Base-by-base conservation (phyloP, 2,797 vertebrate species). In the Novumbra hubbsi region DNA sequence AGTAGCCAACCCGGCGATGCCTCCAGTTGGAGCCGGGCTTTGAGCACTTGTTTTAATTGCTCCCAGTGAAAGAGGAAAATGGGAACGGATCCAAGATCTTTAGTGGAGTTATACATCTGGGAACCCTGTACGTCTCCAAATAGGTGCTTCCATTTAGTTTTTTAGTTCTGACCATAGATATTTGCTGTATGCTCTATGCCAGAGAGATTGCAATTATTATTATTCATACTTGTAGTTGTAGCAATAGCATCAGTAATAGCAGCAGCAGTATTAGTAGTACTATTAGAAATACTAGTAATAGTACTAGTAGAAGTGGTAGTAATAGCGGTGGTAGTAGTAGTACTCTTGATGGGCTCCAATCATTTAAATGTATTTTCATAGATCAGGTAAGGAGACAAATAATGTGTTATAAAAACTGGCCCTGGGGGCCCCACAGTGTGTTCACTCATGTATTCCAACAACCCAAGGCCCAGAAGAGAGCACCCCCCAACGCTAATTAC, bases 21-120 rank as follows among this genome's bases (percentile, higher is more conserved):
- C 88, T 92, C 88, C 86, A 87, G 81, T 90, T 81, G 88, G 86
- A 86, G 74, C n/a, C 16, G 32, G 75, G 80, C 82, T 90, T 85
- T 84, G 70, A 90, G 83, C 84, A 60, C 55, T 60, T 60, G 55
- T 60, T 90, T 89, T 91, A 93, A 92, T 93, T 92, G 88, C 85
- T 92, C 90, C 89, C 91, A 88, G 82, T 90, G 88, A 92, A 90
- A 90, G 84, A 82, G 76, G 81, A 84, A 79, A 86, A 83, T 84
- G 21, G 41, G 81, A 86, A 84, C 83, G 21, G 41, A 64, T 64
- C 62, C 30, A 28, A 64, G 62, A 14, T 28, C 16, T 9, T 28
- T 64, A 30, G 21, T 24, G 12, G 21, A 9, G 7, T 60, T 60
- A 21, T 60, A 60, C 55, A 60, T 60, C 24, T 60, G 55, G 55